Base-by-base conservation (phyloP, 2,113 vertebrate genomes). In the Actenoides lindsayi region DNA sequence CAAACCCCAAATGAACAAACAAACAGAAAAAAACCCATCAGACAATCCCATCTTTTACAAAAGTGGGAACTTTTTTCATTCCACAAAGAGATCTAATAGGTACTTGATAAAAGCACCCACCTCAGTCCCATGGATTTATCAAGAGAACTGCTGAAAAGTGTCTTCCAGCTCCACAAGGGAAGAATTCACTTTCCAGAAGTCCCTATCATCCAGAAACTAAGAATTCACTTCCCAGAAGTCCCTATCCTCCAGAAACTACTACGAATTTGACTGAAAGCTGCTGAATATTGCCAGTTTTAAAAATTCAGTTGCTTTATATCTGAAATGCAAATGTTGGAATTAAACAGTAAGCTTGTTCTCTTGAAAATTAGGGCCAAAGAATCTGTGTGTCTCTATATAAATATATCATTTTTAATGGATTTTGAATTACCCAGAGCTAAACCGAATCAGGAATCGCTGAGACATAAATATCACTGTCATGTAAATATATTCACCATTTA, bases 401-500 rank as follows among this genome's bases (percentile, higher is more conserved):
- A 54, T 82, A 69, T 33, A 24, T 63, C 50, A 30, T 14, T 75
- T 70, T 71, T 91, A 91, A 91, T 87, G 69, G 70, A 87, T 76
- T 96, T 87, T 93, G 41, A 95, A 54, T 85, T 89, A 75, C 21
- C 23, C 50, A 48, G 62, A 56, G 78, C 50, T 80, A 70, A 95
- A 95, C 19, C 56, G 69, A 83, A 78, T 87, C 51, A 95, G 80
- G 91, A 96, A 90, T 51, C 1, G 59, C 87, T 90, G 92, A 96
- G 50, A 65, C 83, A 41, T 79, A 96, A 94, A 83, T 94, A 86
- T 95, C 56, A 28, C 24, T 92, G 85, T 60, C 83, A 88, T 93
- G 59, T 77, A 95, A 96, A 97, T 77, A 90, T 74, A 93, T 90
- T 94, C 86, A 86, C 64, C 64, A 71, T 86, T 96, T 92, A 89